Base-by-base conservation (phyloP, 1,140 invertebrate genomes). In the Plectrocnemia conspersa region DNA sequence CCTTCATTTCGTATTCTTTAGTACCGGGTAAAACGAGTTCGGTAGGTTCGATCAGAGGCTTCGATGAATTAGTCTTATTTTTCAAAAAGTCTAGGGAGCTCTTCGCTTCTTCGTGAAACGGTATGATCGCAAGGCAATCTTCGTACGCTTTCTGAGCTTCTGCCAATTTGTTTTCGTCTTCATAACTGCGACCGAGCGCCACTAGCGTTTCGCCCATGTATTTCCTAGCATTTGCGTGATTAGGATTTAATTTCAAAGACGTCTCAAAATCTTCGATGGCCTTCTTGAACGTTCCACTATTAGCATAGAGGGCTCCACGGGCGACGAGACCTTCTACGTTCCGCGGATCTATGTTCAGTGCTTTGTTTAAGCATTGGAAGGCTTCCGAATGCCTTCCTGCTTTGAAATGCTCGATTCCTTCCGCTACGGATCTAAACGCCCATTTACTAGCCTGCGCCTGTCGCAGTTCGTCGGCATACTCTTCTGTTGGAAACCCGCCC, bases 291-390 rank as follows among this genome's bases (percentile, higher is more conserved):
- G 84, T 93, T 36, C 91, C 91, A 69, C 89, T 91, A 67, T 97
- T 96, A 9, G 93, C 93, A 75, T 91, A 94, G 68, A 97, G 72
- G 38, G 93, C 93, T 61, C 93, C 93, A 68, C 93, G 79, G 9
- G 93, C 93, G 0, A 96, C 93, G 35, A 95, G 75, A 38, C 91
- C 94, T 77, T 97, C 94, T 1, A 96, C 91, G 77, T 96, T 97
- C 59, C 85, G 79, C 6, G 88, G 83, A 77, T 97, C 93, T 63
- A 97, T 93, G 66, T 84, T 87, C 1, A 97, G 73, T 1, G 93
- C 93, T 74, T 93, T 93, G 73, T 96, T 97, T 1, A 97, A 77
- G 66, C 90, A 92, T 68, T 96, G 93, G 74, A 96, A 95, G 32
- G 93, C 93, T 77, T 97, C 93, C 3, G 87, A 82, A 65, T 93